Base-by-base conservation (phyloP, 2,888 invertebrate species). In the Ornithoptera priamus region DNA sequence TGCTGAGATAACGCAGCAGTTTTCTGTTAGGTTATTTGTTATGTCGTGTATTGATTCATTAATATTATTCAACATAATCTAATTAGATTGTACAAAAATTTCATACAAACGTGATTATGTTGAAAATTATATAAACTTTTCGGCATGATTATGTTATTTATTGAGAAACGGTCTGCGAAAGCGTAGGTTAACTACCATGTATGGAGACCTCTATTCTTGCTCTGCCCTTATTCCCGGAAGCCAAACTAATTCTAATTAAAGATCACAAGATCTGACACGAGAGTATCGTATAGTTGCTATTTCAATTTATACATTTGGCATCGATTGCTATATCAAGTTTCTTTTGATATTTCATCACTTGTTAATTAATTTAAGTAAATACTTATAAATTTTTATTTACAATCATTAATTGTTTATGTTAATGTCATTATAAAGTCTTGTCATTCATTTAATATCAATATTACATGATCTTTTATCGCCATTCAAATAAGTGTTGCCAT, bases 261-360 rank as follows among this genome's bases (percentile, higher is more conserved):
- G 39, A 63, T 67, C 70, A 70, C 67, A 67, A 67, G 70, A 53
- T 20, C 63, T 67, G 70, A 70, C 70, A 70, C 70, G 70, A 67
- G 63, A 67, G 58, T 36, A 63, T 63, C 63, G 30, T 62, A 56
- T 50, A 50, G 10, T 58, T 65, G 42, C 30, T 22, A 64, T 58
- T 22, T 42, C 20, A 30, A 36, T 36, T 36, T 36, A 8, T 36
- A 36, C 36, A 39, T 60, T 60, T 60, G 18, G 18, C 7, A 7
- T 15, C 60, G 18, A 36, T 36, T 36, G 18, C 18, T 22, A 18
- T 17, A 60, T 24, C 24, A 17, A 36, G 22, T 5, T 60, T 60
- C 18, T 17, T 50, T 50, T 50, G 15, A 50, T 15, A 15, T 50
- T 50, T 50, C 18, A 50, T 50, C 15, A 15, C 50, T n/a, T n/a